phyloP scores from a whole-genome alignment of 53 echinoderm and acorn worm species.

The Hippasteria phrygiana region DNA sequence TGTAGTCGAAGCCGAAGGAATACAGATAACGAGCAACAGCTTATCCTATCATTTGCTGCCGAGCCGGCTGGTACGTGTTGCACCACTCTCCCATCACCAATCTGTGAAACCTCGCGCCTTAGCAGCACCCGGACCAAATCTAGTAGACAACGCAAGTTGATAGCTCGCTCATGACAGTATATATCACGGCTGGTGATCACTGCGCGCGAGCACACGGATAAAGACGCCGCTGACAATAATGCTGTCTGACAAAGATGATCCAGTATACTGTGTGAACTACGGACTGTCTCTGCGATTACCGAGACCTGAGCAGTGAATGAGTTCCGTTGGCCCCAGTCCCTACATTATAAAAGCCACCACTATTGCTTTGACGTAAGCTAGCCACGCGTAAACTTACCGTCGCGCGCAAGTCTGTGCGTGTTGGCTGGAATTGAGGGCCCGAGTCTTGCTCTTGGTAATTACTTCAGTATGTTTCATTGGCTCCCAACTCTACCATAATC shows the following conservation, averaged over 20 bases:
- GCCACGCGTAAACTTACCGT: not conserved
- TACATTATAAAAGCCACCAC: constrained; percentile 19
- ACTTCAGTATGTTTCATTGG: not conserved
- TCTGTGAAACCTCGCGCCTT: not conserved
- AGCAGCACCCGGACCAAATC: not conserved
- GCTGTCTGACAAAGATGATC: not conserved
- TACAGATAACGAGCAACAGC: not conserved
- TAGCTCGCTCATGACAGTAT: not conserved
- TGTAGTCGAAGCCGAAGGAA: constrained; percentile 8
- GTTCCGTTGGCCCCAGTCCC: not conserved
- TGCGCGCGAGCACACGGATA: not conserved
- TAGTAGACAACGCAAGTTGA: not conserved
- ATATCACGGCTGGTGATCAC: not conserved
- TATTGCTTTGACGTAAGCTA: constrained; percentile 2
- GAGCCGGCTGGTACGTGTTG: not conserved
- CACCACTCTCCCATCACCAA: not conserved
- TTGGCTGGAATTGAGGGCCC: not conserved
- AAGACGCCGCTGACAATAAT: not conserved
- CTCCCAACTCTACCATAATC: not conserved
- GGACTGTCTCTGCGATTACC: not conserved
- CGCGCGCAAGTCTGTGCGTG: not conserved
- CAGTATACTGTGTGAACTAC: not conserved
- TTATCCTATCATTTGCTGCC: constrained; percentile 7
- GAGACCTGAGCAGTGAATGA: constrained; percentile 26
- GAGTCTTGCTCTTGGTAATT: not conserved